Base-by-base conservation (phyloP, 2,888 invertebrate genomes). In the Bhutanitis thaidina region DNA sequence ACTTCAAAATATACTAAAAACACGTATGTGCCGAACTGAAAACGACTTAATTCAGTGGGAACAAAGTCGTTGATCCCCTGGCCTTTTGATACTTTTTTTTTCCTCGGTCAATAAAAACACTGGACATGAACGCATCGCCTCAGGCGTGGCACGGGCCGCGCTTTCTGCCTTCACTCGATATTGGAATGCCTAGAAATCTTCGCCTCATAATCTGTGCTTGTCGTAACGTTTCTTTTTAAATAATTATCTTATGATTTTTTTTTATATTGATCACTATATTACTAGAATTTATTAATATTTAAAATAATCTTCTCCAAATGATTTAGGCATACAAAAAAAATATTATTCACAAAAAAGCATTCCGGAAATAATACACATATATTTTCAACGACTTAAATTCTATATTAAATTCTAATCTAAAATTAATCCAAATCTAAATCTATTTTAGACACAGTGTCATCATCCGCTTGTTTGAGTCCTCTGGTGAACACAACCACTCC, bases 121-220 rank as follows among this genome's bases (percentile, higher is more conserved):
- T 51, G 66, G 60, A 58, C 61, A 63, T 53, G 59, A 58, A 59
- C 61, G 60, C 57, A 54, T 55, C 53, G 79, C 79, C 80, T 50
- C 69, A 54, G 79, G 79, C 78, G 57, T 80, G 79, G 79, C 79
- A 80, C 79, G 79, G 75, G 79, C 79, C 74, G 64, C 47, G 59
- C 61, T 58, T 20, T 52, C 52, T 47, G 43, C 43, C 45, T 37
- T 37, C 43, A 3, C 9, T 47, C 34, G 39, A 38, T 36, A 36
- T 59, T 55, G 60, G 68, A 69, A 65, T 65, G 74, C 65, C 78
- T 78, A 78, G 79, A 70, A 73, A 74, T 73, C 69, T 70, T 73
- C 69, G 63, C 66, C 54, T 38, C 45, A 55, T 60, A 61, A 60
- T 64, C 69, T 69, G 66, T 71, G 67, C 69, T 68, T 67, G 36